Percentiles rank a stretch among this genome's conserved stretches.
Conservation (phyloP, 2,113 vertebrate species). For the Corythornis vintsioides region DNA sequence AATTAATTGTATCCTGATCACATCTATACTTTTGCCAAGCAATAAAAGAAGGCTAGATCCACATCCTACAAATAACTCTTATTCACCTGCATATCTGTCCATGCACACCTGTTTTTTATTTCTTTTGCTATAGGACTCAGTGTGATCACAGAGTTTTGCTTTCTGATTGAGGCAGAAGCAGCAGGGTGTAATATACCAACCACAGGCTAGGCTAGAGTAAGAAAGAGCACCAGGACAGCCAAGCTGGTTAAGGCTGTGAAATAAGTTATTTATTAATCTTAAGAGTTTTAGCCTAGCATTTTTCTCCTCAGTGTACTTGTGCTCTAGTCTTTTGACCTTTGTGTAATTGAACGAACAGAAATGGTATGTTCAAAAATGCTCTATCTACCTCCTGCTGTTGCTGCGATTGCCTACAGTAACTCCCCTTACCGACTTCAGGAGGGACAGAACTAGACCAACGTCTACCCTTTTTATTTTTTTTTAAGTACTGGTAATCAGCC, state of each 20-base stretch:
- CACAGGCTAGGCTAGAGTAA: neutral
- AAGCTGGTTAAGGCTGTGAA: neutral
- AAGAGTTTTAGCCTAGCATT: neutral
- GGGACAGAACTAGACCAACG: neutral
- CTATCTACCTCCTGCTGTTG: neutral
- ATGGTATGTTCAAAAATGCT: neutral
- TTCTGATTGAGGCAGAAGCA: neutral
- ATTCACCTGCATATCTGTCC: neutral
- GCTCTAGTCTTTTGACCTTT: neutral
- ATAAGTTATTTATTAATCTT: neutral
- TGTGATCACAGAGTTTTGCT: neutral
- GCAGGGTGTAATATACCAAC: neutral
- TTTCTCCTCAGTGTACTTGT: neutral
- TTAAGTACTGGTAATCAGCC: neutral
- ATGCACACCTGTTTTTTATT: neutral
- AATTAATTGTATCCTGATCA: slow-evolving; percentile 26
- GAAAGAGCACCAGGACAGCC: neutral
- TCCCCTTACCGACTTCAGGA: neutral
- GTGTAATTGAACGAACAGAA: neutral
- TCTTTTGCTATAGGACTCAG: neutral
- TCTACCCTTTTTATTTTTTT: neutral
- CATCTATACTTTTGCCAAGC: neutral
- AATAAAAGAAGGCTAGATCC: neutral
- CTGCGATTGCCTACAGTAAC: neutral
- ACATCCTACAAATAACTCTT: neutral